These are phyloP conservation scores for Linyphia triangularis DNA, from an alignment of 2,888 invertebrate genomes.

Conservation along the genomic window DNA sequence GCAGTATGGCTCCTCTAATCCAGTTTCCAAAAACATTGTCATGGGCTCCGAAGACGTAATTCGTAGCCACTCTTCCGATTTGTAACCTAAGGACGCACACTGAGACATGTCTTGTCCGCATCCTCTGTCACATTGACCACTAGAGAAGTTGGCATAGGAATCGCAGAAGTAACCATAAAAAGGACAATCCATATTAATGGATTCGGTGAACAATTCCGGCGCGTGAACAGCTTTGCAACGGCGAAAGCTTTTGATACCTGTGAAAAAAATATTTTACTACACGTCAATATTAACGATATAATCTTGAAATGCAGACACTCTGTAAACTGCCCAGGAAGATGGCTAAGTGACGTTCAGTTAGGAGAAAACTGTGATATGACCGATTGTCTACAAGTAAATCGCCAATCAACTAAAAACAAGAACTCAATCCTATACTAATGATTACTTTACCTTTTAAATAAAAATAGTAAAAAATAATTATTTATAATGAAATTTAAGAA, in stretches of 20 bases:
- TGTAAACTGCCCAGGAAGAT: no score
- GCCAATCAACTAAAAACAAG: no score
- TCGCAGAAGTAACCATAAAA: conserved; percentile 89
- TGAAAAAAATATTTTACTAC: no score
- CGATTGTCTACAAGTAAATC: no score
- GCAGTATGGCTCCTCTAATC: conserved; percentile 86
- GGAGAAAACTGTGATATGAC: no score
- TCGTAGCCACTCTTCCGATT: conserved; percentile 78
- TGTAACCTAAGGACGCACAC: conserved; percentile 80
- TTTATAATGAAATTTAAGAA: no score
- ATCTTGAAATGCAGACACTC: no score
- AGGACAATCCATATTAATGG: conserved; percentile 87
- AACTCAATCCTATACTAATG: no score
- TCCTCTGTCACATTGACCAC: conserved; percentile 79
- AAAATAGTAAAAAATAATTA: no score
- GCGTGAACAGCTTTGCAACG: conserved; percentile 93
- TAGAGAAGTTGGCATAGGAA: conserved; percentile 84
- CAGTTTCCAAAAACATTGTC: conserved; percentile 87
- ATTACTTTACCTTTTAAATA: no score
- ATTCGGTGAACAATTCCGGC: conserved; percentile 90
- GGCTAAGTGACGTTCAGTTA: no score
- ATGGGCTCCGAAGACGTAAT: conserved; percentile 79
- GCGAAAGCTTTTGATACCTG: conserved; percentile 85
- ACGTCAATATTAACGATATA: no score
- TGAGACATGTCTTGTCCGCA: conserved; percentile 77